A percentile compares a stretch with the other conserved stretches of the same genome.
Evolutionary conservation across 2,888 invertebrate species (phyloP).

Genomic region (Darwinula stevensoni): DNA sequence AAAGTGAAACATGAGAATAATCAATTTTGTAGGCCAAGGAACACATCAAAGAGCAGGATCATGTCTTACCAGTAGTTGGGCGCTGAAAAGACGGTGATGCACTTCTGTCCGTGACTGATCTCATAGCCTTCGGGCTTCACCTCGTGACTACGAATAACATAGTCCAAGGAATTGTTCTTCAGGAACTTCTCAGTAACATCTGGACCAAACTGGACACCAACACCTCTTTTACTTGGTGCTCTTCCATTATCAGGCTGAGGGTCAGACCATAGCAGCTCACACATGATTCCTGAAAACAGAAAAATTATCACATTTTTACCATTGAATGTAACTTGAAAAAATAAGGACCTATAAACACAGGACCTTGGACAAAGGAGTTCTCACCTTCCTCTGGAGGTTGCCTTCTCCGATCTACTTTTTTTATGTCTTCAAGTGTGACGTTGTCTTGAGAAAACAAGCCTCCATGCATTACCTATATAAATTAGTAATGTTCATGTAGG

Average conservation of each 20-base stretch:
- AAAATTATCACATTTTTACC: neutral
- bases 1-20: constrained; percentile 15
- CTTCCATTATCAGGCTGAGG: constrained; percentile 68
- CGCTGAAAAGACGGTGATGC: constrained; percentile 96
- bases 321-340: neutral
- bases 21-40: neutral
- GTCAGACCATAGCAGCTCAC: constrained; percentile 94
- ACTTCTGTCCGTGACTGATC: constrained; percentile 70
- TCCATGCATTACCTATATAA: constrained; percentile 94
- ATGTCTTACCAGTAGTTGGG: constrained; percentile 79
- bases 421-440: constrained; percentile 73
- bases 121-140: constrained; percentile 93
- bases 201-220: constrained; percentile 94
- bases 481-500: constrained; percentile 4
- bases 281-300: constrained; percentile 41
- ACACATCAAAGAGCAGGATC: neutral
- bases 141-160: constrained; percentile 85
- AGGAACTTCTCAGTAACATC: constrained; percentile 75
- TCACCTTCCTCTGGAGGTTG: constrained; percentile 86
- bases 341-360: neutral
- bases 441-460: constrained; percentile 81
- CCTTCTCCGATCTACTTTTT: constrained; percentile 58
- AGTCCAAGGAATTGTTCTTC: constrained; percentile 54
- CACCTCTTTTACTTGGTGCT: constrained; percentile 80
- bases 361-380: neutral